Conservation (phyloP, 1,140 invertebrate genomes). For the Asbolus verrucosus region DNA sequence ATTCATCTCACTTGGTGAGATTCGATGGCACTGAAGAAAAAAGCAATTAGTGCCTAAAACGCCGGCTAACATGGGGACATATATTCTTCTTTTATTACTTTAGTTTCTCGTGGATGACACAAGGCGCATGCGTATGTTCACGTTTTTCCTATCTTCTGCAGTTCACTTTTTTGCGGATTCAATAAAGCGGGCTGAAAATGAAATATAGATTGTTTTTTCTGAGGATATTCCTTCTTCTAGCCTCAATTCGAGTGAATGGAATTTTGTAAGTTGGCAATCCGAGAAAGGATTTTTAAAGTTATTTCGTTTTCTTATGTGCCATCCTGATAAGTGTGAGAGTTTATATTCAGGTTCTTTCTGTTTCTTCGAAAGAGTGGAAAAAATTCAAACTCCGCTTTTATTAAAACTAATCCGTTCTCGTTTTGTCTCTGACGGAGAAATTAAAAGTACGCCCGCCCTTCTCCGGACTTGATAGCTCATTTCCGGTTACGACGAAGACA, state of each 20-base stretch:
- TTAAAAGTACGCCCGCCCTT: background rate
- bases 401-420: too few species aligned
- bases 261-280: slow-evolving; percentile 44
- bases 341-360: slow-evolving; percentile 5
- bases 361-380: background rate
- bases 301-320: slow-evolving; percentile 26
- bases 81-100: slow-evolving; percentile 47
- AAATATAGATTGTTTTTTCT: slow-evolving; percentile 50
- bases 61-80: slow-evolving; percentile 35
- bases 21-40: slow-evolving; percentile 4
- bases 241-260: slow-evolving; percentile 47
- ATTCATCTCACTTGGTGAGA: background rate
- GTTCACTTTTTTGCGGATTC: slow-evolving; percentile 47
- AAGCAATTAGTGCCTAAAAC: slow-evolving; percentile 45
- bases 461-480: background rate
- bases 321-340: slow-evolving; percentile 45
- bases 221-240: slow-evolving; percentile 26
- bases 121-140: slow-evolving; percentile 36
- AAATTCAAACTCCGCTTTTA: too few species aligned
- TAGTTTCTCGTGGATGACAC: slow-evolving; percentile 43
- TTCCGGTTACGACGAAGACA: too few species aligned
- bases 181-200: slow-evolving; percentile 50
- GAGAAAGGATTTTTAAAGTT: slow-evolving; percentile 44
- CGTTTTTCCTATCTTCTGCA: slow-evolving; percentile 37
- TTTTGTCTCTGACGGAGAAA: background rate